These are phyloP conservation scores for Oxyteleia sp. DNA, from an alignment of 2,888 invertebrate species.

Conservation along the genomic window DNA sequence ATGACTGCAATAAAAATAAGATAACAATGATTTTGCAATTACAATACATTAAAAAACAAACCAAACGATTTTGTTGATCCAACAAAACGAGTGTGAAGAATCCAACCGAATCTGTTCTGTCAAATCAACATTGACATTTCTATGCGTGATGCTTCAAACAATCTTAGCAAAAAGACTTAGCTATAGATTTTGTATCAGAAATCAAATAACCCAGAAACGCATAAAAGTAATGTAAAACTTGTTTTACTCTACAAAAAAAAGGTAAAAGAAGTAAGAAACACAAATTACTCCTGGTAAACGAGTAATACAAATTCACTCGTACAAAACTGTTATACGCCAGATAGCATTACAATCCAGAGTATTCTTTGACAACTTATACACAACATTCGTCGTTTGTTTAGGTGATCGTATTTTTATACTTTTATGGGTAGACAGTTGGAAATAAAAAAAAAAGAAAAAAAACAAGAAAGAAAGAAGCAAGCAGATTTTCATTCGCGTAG, in stretches of 20 bases:
- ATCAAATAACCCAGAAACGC: not conserved
- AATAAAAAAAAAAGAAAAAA: constrained; percentile 12
- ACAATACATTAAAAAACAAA: too few relatives aligned
- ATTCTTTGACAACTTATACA: constrained; percentile 69
- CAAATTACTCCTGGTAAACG: constrained; percentile 25
- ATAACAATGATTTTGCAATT: too few relatives aligned
- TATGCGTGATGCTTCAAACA: too few relatives aligned
- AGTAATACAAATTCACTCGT: constrained; percentile 64
- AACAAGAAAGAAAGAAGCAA: constrained; percentile 8
- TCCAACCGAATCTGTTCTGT: too few relatives aligned
- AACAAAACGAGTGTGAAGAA: too few relatives aligned
- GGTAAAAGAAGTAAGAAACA: not conserved
- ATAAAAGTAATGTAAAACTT: constrained; percentile 9
- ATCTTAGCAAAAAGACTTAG: not conserved
- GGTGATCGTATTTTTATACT: constrained; percentile 72
- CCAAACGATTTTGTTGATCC: too few relatives aligned
- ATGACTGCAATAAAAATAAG: too few relatives aligned
- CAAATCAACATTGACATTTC: too few relatives aligned
- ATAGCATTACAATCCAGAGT: constrained; percentile 52
- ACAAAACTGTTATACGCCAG: constrained; percentile 51
- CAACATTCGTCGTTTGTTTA: constrained; percentile 65
- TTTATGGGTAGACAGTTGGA: constrained; percentile 64
- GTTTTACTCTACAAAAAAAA: constrained; percentile 14
- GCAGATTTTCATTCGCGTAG: constrained; percentile 18
- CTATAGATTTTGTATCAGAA: constrained; percentile 16